Conservation (phyloP, 2,113 vertebrate species). For the Thalassoma bifasciatum region DNA sequence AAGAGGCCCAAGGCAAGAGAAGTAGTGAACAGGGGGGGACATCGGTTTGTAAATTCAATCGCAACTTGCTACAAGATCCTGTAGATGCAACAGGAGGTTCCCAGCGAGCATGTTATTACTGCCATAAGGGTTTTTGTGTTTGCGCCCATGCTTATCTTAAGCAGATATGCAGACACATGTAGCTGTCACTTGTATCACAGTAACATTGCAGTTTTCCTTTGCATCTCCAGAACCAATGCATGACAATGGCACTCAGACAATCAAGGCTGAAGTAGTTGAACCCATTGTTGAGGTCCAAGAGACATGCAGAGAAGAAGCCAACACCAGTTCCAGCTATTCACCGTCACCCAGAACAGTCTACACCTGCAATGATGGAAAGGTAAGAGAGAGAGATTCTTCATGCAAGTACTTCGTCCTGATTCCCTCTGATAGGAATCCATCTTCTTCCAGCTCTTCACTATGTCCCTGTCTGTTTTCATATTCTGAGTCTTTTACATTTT, state of each 20-base stretch:
- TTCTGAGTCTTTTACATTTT: slow-evolving; percentile 10
- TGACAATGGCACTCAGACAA: slow-evolving; percentile 88
- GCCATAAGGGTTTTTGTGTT: background rate
- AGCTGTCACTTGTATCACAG: background rate
- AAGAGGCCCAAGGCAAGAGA: slow-evolving; percentile 23
- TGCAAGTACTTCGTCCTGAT: background rate
- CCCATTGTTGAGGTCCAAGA: slow-evolving; percentile 84
- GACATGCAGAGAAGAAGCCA: slow-evolving; percentile 84
- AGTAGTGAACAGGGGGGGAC: slow-evolving; percentile 20
- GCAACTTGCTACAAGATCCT: background rate
- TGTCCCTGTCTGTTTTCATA: slow-evolving; percentile 7
- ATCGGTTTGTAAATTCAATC: background rate
- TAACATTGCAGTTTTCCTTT: slow-evolving; percentile 19
- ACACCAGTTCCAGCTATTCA: slow-evolving; percentile 87
- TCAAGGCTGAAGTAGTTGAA: slow-evolving; percentile 86
- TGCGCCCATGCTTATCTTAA: background rate
- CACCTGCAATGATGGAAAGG: slow-evolving; percentile 87
- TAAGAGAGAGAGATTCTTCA: slow-evolving; percentile 49
- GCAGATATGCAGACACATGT: background rate
- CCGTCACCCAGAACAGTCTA: slow-evolving; percentile 85
- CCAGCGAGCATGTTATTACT: background rate
- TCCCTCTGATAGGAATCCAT: background rate
- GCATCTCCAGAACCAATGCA: slow-evolving; percentile 85
- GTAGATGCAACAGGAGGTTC: background rate
- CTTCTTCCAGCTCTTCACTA: background rate